Evolutionary conservation across 2,888 invertebrate genomes (phyloP).

Genomic region (Sarcophaga variegata): DNA sequence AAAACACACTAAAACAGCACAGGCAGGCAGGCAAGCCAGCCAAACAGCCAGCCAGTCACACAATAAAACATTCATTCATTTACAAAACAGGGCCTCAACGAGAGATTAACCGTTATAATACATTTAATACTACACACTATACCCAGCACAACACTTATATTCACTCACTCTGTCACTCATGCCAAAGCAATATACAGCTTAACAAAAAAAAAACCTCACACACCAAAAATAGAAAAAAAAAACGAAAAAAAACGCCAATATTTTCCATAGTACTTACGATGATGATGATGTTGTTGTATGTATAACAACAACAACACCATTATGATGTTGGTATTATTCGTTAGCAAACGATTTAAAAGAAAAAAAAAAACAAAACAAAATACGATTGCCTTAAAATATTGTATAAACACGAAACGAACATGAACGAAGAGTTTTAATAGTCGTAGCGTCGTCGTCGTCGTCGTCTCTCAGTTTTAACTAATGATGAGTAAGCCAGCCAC

Average conservation of each 20-base stretch:
- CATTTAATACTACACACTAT: conserved; percentile 62
- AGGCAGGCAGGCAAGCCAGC: conserved; percentile 13
- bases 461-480: conserved; percentile 21
- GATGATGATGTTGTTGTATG: neutral
- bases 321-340: neutral
- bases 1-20: conserved; percentile 39
- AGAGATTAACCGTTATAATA: conserved; percentile 71
- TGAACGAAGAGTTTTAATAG: neutral
- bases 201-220: conserved; percentile 1
- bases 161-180: conserved; percentile 10
- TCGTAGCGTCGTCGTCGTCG: neutral
- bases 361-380: neutral
- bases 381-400: neutral
- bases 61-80: conserved; percentile 67
- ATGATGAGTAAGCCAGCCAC: conserved; percentile 63
- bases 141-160: conserved; percentile 36
- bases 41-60: conserved; percentile 50
- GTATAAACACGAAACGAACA: neutral
- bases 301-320: neutral
- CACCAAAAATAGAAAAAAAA: neutral
- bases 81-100: conserved; percentile 69
- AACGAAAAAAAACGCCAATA: neutral
- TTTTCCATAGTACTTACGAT: neutral
- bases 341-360: no score
- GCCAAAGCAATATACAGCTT: neutral